Evolutionary conservation across 2,797 vertebrate genomes (phyloP).

Genomic region (Lepilemur septentrionalis): DNA sequence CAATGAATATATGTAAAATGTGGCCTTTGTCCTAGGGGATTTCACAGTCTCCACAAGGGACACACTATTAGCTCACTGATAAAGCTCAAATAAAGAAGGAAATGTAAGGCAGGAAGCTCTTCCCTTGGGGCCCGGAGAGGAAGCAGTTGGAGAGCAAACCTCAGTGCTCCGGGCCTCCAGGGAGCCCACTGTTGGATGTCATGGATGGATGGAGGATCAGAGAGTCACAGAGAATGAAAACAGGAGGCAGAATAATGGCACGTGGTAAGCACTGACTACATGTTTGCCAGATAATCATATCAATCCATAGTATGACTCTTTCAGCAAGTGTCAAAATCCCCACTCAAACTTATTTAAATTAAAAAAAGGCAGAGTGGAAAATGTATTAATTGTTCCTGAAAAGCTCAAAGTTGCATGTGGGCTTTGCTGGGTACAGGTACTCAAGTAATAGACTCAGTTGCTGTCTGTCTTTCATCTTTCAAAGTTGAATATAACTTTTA

Average conservation of each 20-base stretch:
- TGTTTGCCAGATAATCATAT: background rate
- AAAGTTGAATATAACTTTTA: background rate
- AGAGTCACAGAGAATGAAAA: background rate
- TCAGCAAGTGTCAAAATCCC: background rate
- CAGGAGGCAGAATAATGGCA: background rate
- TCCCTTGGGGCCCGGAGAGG: background rate
- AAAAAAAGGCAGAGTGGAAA: background rate
- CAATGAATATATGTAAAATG: background rate
- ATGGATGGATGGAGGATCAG: background rate
- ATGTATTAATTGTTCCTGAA: background rate
- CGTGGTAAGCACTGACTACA: background rate
- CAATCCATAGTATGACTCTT: background rate
- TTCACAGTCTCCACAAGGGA: background rate
- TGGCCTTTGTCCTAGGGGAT: background rate
- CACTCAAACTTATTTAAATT: background rate
- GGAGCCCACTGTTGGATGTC: background rate
- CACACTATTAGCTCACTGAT: background rate
- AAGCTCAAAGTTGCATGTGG: background rate
- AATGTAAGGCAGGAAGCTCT: background rate
- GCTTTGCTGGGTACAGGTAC: background rate
- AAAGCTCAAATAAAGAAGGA: background rate
- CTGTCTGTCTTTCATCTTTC: background rate
- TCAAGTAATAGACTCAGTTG: background rate
- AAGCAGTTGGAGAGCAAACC: background rate
- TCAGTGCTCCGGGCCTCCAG: background rate